These are phyloP conservation scores for Chrysolina haemoptera DNA, from an alignment of 2,888 invertebrate species.

Conservation along the genomic window DNA sequence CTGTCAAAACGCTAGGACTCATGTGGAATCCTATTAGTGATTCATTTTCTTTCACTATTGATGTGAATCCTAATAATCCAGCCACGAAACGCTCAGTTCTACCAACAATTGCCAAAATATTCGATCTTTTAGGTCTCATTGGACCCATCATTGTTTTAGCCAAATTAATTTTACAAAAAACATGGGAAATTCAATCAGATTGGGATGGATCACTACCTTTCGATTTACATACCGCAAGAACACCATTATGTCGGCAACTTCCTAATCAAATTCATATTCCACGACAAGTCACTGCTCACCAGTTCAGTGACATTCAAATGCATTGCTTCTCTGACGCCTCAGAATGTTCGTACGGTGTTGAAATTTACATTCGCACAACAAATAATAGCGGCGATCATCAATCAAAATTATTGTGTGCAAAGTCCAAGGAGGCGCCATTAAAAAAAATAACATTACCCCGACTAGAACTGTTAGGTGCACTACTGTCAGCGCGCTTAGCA, in stretches of 20 bases:
- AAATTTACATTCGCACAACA: conserved; percentile 37
- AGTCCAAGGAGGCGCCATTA: conserved; percentile 39
- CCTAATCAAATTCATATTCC: conserved; percentile 27
- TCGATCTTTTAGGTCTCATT: conserved; percentile 48
- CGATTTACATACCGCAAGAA: conserved; percentile 13
- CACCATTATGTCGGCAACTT: conserved; percentile 13
- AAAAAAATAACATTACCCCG: conserved; percentile 40
- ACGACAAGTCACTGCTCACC: conserved; percentile 29
- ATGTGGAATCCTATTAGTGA: conserved; percentile 40
- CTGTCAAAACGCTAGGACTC: conserved; percentile 44
- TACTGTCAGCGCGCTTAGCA: conserved; percentile 36
- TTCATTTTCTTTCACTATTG: conserved; percentile 34
- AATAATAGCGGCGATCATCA: conserved; percentile 15
- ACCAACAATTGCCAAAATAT: conserved; percentile 42
- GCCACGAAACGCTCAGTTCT: conserved; percentile 42
- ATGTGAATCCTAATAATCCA: not conserved
- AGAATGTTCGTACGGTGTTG: conserved; percentile 40
- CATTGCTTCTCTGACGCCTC: conserved; percentile 50
- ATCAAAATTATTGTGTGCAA: conserved; percentile 40
- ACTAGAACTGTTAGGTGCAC: conserved; percentile 43
- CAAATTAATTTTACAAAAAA: conserved; percentile 45
- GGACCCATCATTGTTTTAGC: conserved; percentile 41
- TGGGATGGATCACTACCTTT: not conserved
- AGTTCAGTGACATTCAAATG: conserved; percentile 38
- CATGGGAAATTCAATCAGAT: not conserved